Base-by-base conservation (phyloP, 2,113 vertebrate species). In the Ptyas mucosa region DNA sequence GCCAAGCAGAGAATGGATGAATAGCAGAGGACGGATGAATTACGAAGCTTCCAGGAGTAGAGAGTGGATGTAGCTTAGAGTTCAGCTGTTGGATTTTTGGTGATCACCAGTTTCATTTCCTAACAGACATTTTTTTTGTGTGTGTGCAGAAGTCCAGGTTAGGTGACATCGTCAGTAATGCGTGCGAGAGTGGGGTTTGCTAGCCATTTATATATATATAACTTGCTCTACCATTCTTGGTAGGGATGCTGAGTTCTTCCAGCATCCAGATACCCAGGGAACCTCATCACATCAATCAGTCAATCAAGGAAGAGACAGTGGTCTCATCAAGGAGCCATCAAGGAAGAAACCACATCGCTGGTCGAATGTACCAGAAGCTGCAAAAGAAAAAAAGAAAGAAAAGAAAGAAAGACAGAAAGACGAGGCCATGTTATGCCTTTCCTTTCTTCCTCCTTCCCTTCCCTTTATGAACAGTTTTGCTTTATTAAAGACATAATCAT, bases 371-470 rank as follows among this genome's bases (percentile, higher is more conserved):
- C 52, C n/a, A 89, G 9, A 14, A 57, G n/a, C 53, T 39, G 34
- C 34, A 75, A 75, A 75, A 64, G 29, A 54, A 4, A 20, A 23
- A 2, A 46, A 46, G 3, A 46, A 46, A 4, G 6, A 54, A 0
- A 24, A 23, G 7, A 8, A 9, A 3, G 26, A 26, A 24, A 2
- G 3, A 5, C 34, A 7, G 0, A 9, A 88, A 24, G 1, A 3
- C 24, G 0, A 58, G 8, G 39, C 8, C 26, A 55, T 89, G 10
- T 54, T 7, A 21, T 21, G n/a, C n/a, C 9, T 58, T 39, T 26
- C 15, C 3, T 20, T 20, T n/a, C 29, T 46, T 46, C 43, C 43
- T 46, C 43, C 11, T 43, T 15, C 39, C 23, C 18, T 34, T 75
- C 23, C 18, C 88, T 89, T 24, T 20, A 23, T 24, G 7, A 24